These are phyloP conservation scores for Gobionotothen gibberifrons DNA, from an alignment of 2,797 vertebrate species.

Conservation along the genomic window DNA sequence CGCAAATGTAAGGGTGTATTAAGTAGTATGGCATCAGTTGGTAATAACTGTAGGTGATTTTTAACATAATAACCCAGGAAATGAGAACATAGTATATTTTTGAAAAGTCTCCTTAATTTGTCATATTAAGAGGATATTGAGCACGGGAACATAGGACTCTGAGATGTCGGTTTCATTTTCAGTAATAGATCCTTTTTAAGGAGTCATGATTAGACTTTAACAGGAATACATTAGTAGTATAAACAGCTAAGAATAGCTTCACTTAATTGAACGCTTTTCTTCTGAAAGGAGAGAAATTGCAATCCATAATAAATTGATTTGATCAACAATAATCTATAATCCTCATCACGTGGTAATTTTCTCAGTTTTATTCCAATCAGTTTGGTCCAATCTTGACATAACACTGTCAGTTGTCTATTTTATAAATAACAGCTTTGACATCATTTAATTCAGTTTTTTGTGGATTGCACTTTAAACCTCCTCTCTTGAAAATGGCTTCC, in stretches of 20 bases:
- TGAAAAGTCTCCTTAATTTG: neutral
- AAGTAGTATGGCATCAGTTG: too few relatives aligned
- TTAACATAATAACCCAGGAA: neutral
- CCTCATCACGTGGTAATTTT: neutral
- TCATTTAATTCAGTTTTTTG: neutral
- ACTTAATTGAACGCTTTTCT: neutral
- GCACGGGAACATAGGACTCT: neutral
- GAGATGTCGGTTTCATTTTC: neutral
- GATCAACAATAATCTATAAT: neutral
- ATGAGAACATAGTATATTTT: neutral
- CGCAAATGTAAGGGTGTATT: neutral
- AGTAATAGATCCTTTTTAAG: neutral
- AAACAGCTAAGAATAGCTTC: neutral
- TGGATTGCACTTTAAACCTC: conserved; percentile 17
- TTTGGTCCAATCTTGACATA: neutral
- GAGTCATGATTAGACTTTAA: neutral
- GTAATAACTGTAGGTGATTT: neutral
- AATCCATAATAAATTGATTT: conserved; percentile 15
- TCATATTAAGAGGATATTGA: neutral
- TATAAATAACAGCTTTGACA: neutral
- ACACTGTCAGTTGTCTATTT: neutral
- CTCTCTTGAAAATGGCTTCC: neutral
- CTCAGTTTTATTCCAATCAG: neutral
- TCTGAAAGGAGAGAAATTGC: neutral
- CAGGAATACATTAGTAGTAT: neutral